Evolutionary conservation across 2,797 vertebrate genomes (phyloP).

Genomic region (Hypotaenidia philippensis): DNA sequence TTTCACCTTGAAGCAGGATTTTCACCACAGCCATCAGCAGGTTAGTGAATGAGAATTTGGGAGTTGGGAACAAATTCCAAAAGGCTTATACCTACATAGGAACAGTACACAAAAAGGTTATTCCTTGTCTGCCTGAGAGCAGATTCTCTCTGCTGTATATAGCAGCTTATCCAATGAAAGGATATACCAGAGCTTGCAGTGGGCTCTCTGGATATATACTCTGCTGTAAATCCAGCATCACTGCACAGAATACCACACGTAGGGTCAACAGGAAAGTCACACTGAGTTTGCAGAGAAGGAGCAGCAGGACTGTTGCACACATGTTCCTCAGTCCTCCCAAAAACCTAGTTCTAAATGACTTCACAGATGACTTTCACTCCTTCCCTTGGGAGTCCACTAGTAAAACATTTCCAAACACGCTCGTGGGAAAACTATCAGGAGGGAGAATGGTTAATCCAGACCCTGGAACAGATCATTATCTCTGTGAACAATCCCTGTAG

Average conservation of each 20-base stretch:
- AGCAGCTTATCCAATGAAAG: not conserved
- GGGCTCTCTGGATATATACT: not conserved
- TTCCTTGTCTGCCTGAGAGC: not conserved
- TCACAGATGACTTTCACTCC: not conserved
- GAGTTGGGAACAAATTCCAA: not conserved
- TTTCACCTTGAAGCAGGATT: not conserved
- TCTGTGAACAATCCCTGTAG: not conserved
- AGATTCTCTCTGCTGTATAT: not conserved
- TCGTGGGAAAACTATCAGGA: not conserved
- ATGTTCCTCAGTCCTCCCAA: not conserved
- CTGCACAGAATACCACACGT: accelerated
- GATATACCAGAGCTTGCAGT: not conserved
- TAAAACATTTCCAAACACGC: not conserved
- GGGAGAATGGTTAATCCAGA: not conserved
- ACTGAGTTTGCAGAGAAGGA: not conserved
- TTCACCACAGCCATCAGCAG: not conserved
- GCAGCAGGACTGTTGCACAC: not conserved
- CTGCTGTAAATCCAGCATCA: not conserved
- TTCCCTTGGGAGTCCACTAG: not conserved
- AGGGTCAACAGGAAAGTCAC: not conserved
- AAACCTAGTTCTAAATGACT: not conserved
- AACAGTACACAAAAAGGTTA: not conserved
- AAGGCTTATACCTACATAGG: not conserved
- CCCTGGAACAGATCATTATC: not conserved
- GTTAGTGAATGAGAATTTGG: not conserved